phyloP scores from a whole-genome alignment of 2,797 vertebrate species.

The Nothura maculosa region DNA sequence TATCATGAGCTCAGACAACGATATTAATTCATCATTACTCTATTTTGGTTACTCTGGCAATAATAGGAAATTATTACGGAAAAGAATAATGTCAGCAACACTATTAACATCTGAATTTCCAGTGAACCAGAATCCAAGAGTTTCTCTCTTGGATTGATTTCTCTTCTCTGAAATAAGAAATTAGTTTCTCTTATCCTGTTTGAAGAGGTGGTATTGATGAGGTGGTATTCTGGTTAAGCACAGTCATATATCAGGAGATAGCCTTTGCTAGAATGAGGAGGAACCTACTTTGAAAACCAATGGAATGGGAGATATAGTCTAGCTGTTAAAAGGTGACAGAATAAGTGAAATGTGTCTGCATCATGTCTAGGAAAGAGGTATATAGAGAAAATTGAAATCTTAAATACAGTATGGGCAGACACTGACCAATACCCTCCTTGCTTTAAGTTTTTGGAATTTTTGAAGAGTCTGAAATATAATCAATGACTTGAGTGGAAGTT shows the following conservation, averaged over 20 bases:
- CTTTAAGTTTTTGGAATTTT: neutral
- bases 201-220: neutral
- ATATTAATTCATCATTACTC: conserved; percentile 7
- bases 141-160: neutral
- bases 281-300: conserved; percentile 53
- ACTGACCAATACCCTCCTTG: neutral
- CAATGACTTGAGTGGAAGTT: neutral
- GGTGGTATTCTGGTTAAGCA: neutral
- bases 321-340: conserved; percentile 35
- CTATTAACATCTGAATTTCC: neutral
- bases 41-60: conserved; percentile 3
- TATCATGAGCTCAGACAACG: neutral
- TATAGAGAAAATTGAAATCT: conserved; percentile 1
- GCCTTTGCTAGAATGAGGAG: conserved; percentile 28
- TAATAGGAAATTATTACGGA: conserved; percentile 8
- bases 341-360: neutral
- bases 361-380: neutral
- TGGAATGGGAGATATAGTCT: neutral
- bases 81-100: neutral
- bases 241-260: neutral
- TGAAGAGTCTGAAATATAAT: neutral
- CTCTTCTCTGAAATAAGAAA: neutral
- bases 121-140: neutral
- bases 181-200: neutral
- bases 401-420: neutral